Base-by-base conservation (phyloP, 1,140 invertebrate genomes). In the Cepaea nemoralis region DNA sequence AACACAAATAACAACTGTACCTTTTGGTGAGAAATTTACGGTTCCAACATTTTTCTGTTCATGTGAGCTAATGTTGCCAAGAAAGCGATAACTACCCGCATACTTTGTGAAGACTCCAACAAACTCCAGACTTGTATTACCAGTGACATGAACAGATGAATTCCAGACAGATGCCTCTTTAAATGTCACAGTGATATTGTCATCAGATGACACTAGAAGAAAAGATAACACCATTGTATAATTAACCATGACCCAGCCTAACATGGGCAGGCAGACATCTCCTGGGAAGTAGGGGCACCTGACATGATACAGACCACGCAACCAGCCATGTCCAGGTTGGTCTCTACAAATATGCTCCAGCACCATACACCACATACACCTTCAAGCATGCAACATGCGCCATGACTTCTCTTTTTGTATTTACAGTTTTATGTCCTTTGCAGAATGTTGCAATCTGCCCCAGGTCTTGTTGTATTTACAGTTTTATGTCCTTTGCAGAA, bases 121-220 rank as follows among this genome's bases (percentile, higher is more conserved):
- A 45, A 71, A 71, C 31, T 71, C 33, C 40, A 71, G 33, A 22
- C 40, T 71, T 39, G 69, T 40, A 37, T 71, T 35, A 8, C 69
- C 37, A 24, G n/a, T 27, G 40, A 71, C 39, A 37, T 71, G 69
- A 1, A 2, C 37, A 2, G 37, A 40, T 22, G 37, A 40, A 45
- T 39, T 71, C 67, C 69, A 71, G 69, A 19, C 19, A 24, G 37
- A 40, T 24, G 19, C 24, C 35, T 71, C 69, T 45, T 39, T 71
- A 33, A 71, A 71, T 33, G 19, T 71, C 69, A 71, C 37, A 27
- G 37, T 71, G 2, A 0, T 22, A 40, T 45, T 45, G 22, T 71
- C 37, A 33, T 8, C 19, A 6, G 69, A 71, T 1, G 31, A 39
- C 5, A 71, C 69, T 71, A 24, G 69, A 71, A 71, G 31, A 40